Conservation (phyloP, 1,140 invertebrate genomes). For the Apolygus lucorum region DNA sequence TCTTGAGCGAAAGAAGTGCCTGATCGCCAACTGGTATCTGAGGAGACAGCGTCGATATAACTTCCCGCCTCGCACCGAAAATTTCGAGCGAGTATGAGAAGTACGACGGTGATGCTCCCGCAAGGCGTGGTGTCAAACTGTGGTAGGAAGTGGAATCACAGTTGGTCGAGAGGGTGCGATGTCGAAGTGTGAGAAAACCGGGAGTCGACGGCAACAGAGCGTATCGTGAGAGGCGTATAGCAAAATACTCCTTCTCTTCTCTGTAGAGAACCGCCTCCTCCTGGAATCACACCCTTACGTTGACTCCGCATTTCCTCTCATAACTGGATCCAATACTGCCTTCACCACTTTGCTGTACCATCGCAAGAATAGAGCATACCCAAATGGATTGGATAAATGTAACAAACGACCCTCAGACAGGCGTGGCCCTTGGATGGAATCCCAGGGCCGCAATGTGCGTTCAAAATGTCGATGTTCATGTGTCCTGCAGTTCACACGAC, state of each 20-base stretch:
- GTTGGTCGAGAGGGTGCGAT: too few species aligned
- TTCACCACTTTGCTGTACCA: neutral
- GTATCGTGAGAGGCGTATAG: too few species aligned
- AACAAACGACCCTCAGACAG: conserved; percentile 47
- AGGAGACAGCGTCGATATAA: neutral
- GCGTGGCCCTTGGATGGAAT: conserved; percentile 44
- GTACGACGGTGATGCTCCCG: conserved; percentile 8
- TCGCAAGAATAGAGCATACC: too few species aligned
- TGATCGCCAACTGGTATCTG: neutral
- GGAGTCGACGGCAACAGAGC: too few species aligned
- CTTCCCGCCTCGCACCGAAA: neutral
- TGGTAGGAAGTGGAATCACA: too few species aligned
- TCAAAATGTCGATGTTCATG: conserved; percentile 71
- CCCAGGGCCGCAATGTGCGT: conserved; percentile 60
- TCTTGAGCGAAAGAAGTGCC: neutral
- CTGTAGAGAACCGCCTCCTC: too few species aligned
- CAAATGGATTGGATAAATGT: neutral
- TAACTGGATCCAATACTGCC: neutral
- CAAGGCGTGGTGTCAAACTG: neutral
- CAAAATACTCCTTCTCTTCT: too few species aligned
- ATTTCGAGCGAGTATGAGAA: too few species aligned
- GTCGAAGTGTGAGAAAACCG: too few species aligned
- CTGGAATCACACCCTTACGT: too few species aligned
- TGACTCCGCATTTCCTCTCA: neutral
- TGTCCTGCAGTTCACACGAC: conserved; percentile 72